Percentiles rank a stretch among this genome's conserved stretches.
phyloP scores from a whole-genome alignment of 2,888 invertebrate species.

The Calliscelio sp. region DNA sequence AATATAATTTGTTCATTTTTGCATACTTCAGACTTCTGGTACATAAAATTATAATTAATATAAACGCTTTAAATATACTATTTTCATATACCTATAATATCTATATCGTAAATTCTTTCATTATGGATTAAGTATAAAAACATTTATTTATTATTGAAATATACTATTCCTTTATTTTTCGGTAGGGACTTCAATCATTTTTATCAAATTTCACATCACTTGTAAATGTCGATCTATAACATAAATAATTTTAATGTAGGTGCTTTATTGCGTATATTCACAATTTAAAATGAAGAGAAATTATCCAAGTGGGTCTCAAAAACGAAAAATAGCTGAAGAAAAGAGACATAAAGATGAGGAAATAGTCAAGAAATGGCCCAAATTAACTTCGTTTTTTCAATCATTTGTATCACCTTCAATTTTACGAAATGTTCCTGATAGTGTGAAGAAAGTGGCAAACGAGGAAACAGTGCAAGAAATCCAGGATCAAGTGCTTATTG shows the following conservation, averaged over 20 bases:
- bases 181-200: too few relatives aligned
- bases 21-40: too few relatives aligned
- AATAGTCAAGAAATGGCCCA: constrained; percentile 35
- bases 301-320: constrained; percentile 40
- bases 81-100: background rate
- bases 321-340: constrained; percentile 45
- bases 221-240: constrained; percentile 11
- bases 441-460: background rate
- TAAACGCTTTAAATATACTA: too few relatives aligned
- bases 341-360: constrained; percentile 41
- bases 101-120: background rate
- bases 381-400: constrained; percentile 50
- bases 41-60: too few relatives aligned
- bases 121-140: background rate
- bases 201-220: too few relatives aligned
- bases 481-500: background rate
- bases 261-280: background rate
- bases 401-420: background rate
- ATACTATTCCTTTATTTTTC: background rate
- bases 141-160: constrained; percentile 8
- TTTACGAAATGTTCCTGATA: constrained; percentile 4
- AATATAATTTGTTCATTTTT: too few relatives aligned
- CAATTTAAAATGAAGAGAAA: constrained; percentile 25
- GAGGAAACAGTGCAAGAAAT: constrained; percentile 5
- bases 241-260: constrained; percentile 36